A percentile compares a stretch with the other conserved stretches of the same genome.
Evolutionary conservation across 92 coral and sea anemone species (phyloP).

Genomic region (Palythoa heliodiscus): DNA sequence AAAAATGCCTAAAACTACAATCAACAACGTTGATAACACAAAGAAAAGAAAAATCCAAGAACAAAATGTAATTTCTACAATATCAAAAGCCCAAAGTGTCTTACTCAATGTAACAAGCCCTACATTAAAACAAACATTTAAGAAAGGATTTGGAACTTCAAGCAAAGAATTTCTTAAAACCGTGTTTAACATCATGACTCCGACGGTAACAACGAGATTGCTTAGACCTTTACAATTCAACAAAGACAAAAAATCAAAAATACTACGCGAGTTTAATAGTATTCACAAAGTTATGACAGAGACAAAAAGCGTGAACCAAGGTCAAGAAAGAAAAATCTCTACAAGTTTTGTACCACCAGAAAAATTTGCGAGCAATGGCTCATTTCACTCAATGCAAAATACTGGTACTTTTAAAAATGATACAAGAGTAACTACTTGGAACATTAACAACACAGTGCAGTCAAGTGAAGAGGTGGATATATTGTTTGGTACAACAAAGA

Average conservation of each 20-base stretch:
- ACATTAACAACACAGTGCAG: neutral
- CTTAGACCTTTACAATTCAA: neutral
- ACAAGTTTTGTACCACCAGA: neutral
- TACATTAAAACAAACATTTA: neutral
- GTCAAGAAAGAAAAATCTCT: neutral
- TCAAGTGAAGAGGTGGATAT: neutral
- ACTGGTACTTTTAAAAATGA: neutral
- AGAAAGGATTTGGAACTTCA: neutral
- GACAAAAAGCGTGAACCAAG: neutral
- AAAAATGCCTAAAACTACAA: neutral
- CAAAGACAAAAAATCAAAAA: neutral
- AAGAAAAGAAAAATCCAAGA: neutral
- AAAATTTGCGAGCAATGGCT: neutral
- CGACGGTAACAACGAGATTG: neutral
- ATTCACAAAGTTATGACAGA: neutral
- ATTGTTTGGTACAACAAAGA: neutral
- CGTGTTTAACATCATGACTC: conserved; percentile 29
- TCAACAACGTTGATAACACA: neutral
- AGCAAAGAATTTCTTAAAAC: conserved; percentile 18
- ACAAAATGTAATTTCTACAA: neutral
- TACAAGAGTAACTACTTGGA: neutral
- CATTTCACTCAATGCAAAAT: neutral
- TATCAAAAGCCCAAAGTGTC: neutral
- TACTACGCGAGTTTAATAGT: neutral
- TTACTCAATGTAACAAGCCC: neutral